A percentile compares a stretch with the other conserved stretches of the same genome.
phyloP scores from a whole-genome alignment of 1,140 invertebrate species.

The Delia radicum region DNA sequence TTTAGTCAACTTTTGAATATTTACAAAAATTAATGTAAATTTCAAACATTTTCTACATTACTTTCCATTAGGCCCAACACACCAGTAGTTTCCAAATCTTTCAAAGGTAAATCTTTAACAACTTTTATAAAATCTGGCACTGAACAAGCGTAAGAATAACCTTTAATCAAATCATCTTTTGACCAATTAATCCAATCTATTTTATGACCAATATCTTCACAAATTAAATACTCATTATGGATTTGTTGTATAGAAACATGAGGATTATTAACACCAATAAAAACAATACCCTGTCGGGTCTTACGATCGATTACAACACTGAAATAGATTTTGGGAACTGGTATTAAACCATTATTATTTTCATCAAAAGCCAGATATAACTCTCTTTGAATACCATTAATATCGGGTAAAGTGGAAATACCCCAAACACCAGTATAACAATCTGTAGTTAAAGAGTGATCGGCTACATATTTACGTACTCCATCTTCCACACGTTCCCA shows the following conservation, averaged over 20 bases:
- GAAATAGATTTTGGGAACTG: slow-evolving; percentile 62
- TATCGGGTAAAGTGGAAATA: slow-evolving; percentile 58
- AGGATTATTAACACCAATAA: slow-evolving; percentile 65
- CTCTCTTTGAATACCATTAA: slow-evolving; percentile 49
- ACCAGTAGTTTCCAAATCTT: slow-evolving; percentile 44
- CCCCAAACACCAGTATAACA: slow-evolving; percentile 65
- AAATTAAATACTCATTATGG: slow-evolving; percentile 56
- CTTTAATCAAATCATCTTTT: slow-evolving; percentile 58
- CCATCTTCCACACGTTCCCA: slow-evolving; percentile 61
- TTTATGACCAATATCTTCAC: slow-evolving; percentile 57
- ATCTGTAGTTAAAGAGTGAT: slow-evolving; percentile 52
- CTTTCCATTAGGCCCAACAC: slow-evolving; percentile 44
- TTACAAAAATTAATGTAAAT: too few relatives aligned
- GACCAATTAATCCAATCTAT: slow-evolving; percentile 60
- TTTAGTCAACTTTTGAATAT: too few relatives aligned
- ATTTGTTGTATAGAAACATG: slow-evolving; percentile 53
- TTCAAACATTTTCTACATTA: too few relatives aligned
- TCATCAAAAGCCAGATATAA: slow-evolving; percentile 59
- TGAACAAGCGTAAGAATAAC: slow-evolving; percentile 68
- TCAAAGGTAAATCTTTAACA: slow-evolving; percentile 50
- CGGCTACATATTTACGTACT: slow-evolving; percentile 54
- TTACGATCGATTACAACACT: slow-evolving; percentile 61
- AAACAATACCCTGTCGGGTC: slow-evolving; percentile 57
- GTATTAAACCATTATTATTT: slow-evolving; percentile 53
- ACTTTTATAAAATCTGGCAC: slow-evolving; percentile 61